Evolutionary conservation across 2,888 invertebrate species (phyloP), one percentile per base, ranked within the genome.

Genomic region (Palloptera scutellata): DNA sequence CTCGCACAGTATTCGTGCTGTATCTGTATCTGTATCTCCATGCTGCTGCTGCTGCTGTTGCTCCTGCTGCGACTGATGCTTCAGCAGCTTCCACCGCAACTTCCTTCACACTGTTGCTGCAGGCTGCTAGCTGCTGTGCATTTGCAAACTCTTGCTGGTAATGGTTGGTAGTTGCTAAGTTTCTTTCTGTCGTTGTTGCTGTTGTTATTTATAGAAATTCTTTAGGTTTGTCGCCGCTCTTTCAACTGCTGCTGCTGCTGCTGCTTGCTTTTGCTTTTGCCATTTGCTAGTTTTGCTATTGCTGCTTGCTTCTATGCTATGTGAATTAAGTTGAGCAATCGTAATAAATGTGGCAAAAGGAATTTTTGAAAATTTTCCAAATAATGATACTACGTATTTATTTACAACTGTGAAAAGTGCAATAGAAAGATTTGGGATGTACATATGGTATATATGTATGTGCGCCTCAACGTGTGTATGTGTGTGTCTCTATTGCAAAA

Each of bases 131-230:
- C 12, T 58, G 52, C 15, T 65, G 42, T 15, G 17, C 11, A 30
- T 15, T 40, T 54, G 45, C 42, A 1, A 9, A 30, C 30, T 55
- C 54, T 11, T 52, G n/a, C 40, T 40, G 13, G 30, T 64, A 17
- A 40, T 43, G 12, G 55, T 15, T 19, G 19, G 43, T n/a, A 6
- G 53, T 30, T 45, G 63, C 11, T 15, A 43, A 13, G 48, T 20
- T 19, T 30, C 11, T 57, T 9, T 12, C 10, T 61, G 30, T 8
- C 11, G 51, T 20, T 43, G 45, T 57, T 17, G n/a, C 57, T 67
- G 63, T 63, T 54, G 59, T 63, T 67, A 67, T 67, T 67, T 67
- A 60, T 60, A 63, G 67, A 59, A 67, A 67, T 67, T 67, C 63
- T 54, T 63, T 48, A 20, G 62, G 59, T 40, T 67, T 63, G 62